phyloP scores from a whole-genome alignment of 1,140 invertebrate genomes.

The Orchestia grillus region DNA sequence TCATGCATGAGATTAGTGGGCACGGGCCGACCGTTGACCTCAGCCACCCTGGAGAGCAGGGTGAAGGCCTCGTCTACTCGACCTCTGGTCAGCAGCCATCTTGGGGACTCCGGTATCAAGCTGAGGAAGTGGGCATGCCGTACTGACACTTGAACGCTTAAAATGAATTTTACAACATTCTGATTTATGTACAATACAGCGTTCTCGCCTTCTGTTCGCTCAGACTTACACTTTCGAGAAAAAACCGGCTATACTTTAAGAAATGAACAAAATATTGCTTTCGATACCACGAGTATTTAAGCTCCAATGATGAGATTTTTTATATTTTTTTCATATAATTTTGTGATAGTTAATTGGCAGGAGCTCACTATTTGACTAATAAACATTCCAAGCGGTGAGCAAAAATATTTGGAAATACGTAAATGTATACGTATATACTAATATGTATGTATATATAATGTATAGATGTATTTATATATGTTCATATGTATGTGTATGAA shows the following conservation, averaged over 20 bases:
- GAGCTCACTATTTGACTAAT: no score
- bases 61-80: constrained; percentile 56
- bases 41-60: constrained; percentile 38
- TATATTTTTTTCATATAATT: no score
- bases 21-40: constrained; percentile 55
- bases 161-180: background rate
- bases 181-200: background rate
- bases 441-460: no score
- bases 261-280: background rate
- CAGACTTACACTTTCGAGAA: background rate
- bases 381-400: no score
- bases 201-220: background rate
- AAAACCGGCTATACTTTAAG: background rate
- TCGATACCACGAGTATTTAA: background rate
- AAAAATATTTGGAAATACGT: no score
- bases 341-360: no score
- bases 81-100: constrained; percentile 60
- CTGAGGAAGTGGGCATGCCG: constrained; percentile 66
- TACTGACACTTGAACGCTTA: background rate
- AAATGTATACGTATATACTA: no score
- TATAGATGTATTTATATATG: no score
- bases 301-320: no score
- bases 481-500: no score
- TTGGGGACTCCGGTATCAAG: constrained; percentile 71
- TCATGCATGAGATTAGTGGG: background rate